Conservation (phyloP, 2,113 vertebrate genomes). For the Propithecus coquereli region DNA sequence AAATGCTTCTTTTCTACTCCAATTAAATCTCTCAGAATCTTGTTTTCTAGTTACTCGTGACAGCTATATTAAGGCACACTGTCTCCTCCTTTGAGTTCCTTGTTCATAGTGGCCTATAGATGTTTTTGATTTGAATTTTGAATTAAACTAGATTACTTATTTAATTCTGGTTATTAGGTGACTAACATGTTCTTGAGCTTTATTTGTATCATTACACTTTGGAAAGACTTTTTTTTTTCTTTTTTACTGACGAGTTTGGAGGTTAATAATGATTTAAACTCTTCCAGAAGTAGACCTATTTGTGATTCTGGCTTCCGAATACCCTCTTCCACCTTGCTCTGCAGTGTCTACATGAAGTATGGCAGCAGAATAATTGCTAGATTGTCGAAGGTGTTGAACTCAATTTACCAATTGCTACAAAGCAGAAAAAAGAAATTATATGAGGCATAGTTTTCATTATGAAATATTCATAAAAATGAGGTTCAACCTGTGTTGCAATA, state of each 20-base stretch:
- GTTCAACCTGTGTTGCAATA: constrained; percentile 56
- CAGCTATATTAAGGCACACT: not conserved
- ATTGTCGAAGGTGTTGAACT: constrained; percentile 63
- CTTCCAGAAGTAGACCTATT: not conserved
- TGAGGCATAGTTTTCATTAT: constrained; percentile 37
- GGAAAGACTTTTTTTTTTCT: not conserved
- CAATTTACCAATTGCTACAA: constrained; percentile 59
- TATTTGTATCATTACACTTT: constrained; percentile 12
- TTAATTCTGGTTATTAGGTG: not conserved
- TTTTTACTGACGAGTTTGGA: not conserved
- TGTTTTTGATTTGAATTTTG: constrained; percentile 1
- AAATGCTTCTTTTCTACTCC: not conserved
- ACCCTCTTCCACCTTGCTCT: not conserved
- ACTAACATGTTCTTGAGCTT: not conserved
- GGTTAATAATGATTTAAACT: constrained; percentile 31
- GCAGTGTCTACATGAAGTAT: not conserved
- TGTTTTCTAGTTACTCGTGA: not conserved
- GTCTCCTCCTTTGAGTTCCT: not conserved
- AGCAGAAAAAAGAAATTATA: constrained; percentile 31
- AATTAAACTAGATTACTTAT: constrained; percentile 13
- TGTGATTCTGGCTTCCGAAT: not conserved
- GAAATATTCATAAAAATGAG: constrained; percentile 47
- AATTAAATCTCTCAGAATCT: not conserved
- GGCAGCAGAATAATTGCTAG: constrained; percentile 47
- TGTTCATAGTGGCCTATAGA: not conserved